Evolutionary conservation across 2,113 vertebrate species (phyloP).

Genomic region (Phoenicopterus ruber): DNA sequence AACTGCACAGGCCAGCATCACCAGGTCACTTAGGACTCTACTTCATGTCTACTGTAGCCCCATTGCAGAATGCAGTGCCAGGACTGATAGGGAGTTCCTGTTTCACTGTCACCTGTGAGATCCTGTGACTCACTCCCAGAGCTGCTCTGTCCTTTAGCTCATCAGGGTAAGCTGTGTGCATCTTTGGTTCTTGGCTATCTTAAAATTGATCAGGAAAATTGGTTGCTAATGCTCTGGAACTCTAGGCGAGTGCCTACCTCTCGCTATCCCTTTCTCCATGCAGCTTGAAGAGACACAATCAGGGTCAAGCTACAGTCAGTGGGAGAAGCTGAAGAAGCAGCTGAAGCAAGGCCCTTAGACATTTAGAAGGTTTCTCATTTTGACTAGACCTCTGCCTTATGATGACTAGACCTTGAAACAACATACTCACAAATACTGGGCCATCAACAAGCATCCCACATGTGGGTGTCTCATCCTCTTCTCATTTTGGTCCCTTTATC

Average conservation of each 20-base stretch:
- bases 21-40: background rate
- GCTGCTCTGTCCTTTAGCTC: background rate
- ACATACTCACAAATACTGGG: fast-evolving
- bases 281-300: background rate
- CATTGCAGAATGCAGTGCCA: background rate
- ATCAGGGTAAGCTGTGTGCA: background rate
- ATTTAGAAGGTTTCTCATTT: background rate
- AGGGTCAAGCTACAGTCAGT: background rate
- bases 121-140: background rate
- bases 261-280: background rate
- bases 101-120: background rate
- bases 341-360: background rate
- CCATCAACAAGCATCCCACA: background rate
- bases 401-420: background rate
- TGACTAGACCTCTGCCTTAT: background rate
- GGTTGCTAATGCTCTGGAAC: background rate
- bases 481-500: background rate
- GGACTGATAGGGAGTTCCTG: background rate
- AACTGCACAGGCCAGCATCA: background rate
- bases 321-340: background rate
- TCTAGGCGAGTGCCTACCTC: background rate
- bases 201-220: background rate
- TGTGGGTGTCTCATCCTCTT: background rate
- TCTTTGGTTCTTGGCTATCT: background rate
- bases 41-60: background rate